Evolutionary conservation across 2,797 vertebrate species (phyloP).

Genomic region (Amblyopsis hoosieri): DNA sequence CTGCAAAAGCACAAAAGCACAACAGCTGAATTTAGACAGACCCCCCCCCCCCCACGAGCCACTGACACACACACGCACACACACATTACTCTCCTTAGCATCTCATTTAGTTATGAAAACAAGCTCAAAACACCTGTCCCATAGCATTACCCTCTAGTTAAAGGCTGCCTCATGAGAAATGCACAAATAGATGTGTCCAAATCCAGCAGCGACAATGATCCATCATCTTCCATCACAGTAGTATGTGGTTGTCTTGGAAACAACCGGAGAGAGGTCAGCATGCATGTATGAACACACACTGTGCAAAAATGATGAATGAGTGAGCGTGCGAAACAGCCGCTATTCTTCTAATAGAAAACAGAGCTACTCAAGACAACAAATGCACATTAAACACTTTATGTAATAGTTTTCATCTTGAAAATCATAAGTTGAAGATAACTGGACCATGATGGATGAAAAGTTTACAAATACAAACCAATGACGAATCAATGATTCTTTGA

Average conservation of each 20-base stretch:
- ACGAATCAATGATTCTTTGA: slow-evolving; percentile 36
- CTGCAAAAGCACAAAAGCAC: slow-evolving; percentile 66
- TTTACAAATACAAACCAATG: slow-evolving; percentile 36
- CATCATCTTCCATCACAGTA: slow-evolving; percentile 53
- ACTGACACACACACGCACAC: background rate
- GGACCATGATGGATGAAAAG: slow-evolving; percentile 19
- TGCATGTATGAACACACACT: slow-evolving; percentile 38
- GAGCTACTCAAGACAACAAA: background rate
- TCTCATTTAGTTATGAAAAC: too few species aligned
- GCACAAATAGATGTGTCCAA: slow-evolving; percentile 26
- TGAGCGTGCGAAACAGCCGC: slow-evolving; percentile 24
- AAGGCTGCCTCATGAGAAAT: background rate
- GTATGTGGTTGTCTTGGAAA: slow-evolving; percentile 81
- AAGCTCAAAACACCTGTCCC: background rate
- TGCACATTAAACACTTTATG: background rate
- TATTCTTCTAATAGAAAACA: slow-evolving; percentile 17
- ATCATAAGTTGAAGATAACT: background rate
- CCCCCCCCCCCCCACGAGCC: background rate
- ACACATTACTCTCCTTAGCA: background rate
- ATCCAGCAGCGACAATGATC: slow-evolving; percentile 49
- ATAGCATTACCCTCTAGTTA: background rate
- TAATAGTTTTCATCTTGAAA: too few species aligned
- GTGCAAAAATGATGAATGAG: slow-evolving; percentile 44
- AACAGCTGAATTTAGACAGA: background rate
- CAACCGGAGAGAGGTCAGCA: slow-evolving; percentile 69